Conservation (phyloP, 2,797 vertebrate genomes). For the Cetoscarus ocellatus region DNA sequence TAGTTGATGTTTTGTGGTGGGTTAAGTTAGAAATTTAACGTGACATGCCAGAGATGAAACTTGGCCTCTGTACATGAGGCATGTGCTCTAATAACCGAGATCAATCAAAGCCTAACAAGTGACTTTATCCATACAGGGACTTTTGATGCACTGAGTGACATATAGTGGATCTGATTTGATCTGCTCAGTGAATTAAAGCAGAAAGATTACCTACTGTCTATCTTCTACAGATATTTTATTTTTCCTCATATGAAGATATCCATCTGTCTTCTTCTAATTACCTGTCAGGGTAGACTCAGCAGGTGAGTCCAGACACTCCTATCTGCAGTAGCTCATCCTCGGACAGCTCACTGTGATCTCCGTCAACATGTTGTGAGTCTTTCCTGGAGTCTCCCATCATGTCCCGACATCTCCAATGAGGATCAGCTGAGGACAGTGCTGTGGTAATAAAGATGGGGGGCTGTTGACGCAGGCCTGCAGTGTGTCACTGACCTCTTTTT, state of each 20-base stretch:
- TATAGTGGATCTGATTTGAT: not conserved
- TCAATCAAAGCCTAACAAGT: too few relatives aligned
- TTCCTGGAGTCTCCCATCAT: not conserved
- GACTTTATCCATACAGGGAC: too few relatives aligned
- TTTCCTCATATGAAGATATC: too few relatives aligned
- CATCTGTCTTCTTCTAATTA: not conserved
- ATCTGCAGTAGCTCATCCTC: not conserved
- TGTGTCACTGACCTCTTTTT: constrained; percentile 24
- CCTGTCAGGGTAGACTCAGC: not conserved
- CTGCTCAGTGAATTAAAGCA: not conserved
- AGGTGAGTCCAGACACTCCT: not conserved
- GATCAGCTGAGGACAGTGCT: not conserved
- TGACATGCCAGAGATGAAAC: too few relatives aligned
- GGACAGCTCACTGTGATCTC: not conserved
- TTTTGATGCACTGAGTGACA: not conserved
- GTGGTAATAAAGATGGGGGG: constrained; percentile 15
- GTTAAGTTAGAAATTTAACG: too few relatives aligned
- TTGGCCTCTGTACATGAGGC: too few relatives aligned
- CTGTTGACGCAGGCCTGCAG: not conserved
- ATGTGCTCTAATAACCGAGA: too few relatives aligned
- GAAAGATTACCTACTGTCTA: not conserved
- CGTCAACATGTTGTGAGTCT: not conserved
- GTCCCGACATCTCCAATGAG: not conserved
- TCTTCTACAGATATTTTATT: not conserved
- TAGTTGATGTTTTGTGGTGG: too few relatives aligned